Base-by-base conservation (phyloP, 1,140 invertebrate genomes). In the Drosophila albomicans region DNA sequence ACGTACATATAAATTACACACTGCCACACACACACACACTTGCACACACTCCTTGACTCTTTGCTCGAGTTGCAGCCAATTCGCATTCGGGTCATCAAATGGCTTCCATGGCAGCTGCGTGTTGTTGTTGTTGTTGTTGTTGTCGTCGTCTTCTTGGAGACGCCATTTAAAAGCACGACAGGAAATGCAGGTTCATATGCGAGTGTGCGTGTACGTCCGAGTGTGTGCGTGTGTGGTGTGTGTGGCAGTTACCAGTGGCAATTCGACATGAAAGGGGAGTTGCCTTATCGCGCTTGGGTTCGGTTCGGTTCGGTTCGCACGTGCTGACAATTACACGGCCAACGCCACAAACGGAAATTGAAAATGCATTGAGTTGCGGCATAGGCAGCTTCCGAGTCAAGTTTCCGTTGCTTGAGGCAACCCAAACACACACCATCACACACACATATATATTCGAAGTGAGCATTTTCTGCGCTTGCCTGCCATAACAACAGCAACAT, bases 61-160 rank as follows among this genome's bases (percentile, higher is more conserved):
- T 57, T 49, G 48, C 63, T 75, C 38, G n/a, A 7, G 67, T 76
- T 73, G 61, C 73, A 81, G 79, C 78, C 75, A 86, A 87, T 87
- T 82, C 87, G 75, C 75, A 75, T 78, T 79, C 86, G 20, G 52
- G 72, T 67, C 71, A 66, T 74, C 72, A 63, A 35, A 52, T 52
- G 72, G 70, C 28, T 56, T 43, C 25, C 48, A 49, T 20, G 11
- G 13, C 59, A 11, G 64, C 38, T 61, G 57, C 30, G 25, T 45
- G 25, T 45, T 15, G 28, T 16, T 20, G 57, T 45, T 16, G 54
- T 46, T 16, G 54, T 46, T 41, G 52, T 5, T 15, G 11, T 41
- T 38, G 20, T 3, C 20, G 20, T 25, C 32, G 20, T 25, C 32
- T 58, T 46, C 15, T 67, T 45, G 63, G 25, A 16, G 58, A 48